phyloP scores from a whole-genome alignment of 1,140 invertebrate genomes.

The Heliconius himera region DNA sequence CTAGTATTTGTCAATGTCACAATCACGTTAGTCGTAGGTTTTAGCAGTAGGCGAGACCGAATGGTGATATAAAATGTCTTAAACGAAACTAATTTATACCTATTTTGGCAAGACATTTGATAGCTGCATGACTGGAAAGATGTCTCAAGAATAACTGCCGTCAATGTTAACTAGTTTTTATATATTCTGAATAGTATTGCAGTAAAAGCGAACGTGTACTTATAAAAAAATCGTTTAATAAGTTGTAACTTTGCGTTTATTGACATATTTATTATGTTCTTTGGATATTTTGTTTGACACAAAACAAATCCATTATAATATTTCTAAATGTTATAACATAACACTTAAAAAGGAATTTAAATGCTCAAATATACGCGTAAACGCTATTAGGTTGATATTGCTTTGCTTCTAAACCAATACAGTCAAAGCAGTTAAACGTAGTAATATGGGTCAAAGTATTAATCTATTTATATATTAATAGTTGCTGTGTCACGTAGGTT shows the following conservation, averaged over 20 bases:
- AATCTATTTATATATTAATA: constrained; percentile 43
- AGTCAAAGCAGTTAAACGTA: constrained; percentile 17
- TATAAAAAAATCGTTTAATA: background rate
- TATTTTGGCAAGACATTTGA: background rate
- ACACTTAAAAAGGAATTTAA: background rate
- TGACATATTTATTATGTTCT: background rate
- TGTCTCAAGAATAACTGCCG: background rate
- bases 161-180: constrained; percentile 2
- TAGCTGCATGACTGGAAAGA: background rate
- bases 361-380: background rate
- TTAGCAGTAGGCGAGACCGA: constrained; percentile 27
- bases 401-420: constrained; percentile 1
- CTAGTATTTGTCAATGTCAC: constrained; percentile 35
- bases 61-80: background rate
- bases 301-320: background rate
- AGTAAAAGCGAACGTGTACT: background rate
- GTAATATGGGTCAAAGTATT: constrained; percentile 32
- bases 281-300: background rate
- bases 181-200: background rate
- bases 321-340: background rate
- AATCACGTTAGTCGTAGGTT: background rate
- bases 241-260: background rate
- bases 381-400: background rate
- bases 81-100: background rate
- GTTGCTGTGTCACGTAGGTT: constrained; percentile 45